A percentile compares a stretch with the other conserved stretches of the same genome.
phyloP scores from a whole-genome alignment of 2,888 invertebrate genomes.

The Crocallis elinguaria region DNA sequence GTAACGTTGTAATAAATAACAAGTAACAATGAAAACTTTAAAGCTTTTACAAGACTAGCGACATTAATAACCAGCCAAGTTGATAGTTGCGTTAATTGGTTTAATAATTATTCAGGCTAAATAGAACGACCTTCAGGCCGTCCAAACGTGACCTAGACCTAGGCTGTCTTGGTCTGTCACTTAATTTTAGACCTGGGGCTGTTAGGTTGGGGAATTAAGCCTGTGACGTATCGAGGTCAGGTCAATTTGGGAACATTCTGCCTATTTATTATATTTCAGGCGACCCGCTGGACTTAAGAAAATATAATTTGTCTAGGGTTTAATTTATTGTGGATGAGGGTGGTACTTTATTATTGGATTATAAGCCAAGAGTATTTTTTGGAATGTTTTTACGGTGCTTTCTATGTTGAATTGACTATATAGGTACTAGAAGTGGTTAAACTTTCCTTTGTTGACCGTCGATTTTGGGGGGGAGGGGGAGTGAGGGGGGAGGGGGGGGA shows the following conservation, averaged over 20 bases:
- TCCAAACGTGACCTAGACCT: slow-evolving; percentile 2
- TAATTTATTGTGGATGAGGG: not conserved
- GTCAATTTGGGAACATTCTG: not conserved
- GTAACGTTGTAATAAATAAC: not conserved
- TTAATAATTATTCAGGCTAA: slow-evolving; percentile 7
- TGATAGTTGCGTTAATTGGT: not conserved
- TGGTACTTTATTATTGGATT: not conserved
- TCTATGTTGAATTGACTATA: no score
- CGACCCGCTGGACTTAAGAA: not conserved
- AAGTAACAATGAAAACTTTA: not conserved
- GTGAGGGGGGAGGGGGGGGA: no score
- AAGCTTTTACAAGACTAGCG: not conserved
- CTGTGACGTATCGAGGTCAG: slow-evolving; percentile 13
- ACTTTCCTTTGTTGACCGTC: no score
- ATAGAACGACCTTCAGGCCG: slow-evolving; percentile 3
- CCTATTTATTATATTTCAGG: not conserved
- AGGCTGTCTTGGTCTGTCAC: slow-evolving; percentile 2
- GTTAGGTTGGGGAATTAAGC: not conserved
- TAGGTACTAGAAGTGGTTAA: no score
- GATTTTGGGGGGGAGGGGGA: no score
- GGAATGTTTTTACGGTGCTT: no score
- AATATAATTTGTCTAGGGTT: not conserved
- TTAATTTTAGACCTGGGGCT: slow-evolving; percentile 2
- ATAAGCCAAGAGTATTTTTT: no score
- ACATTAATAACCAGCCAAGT: not conserved